Base-by-base conservation (phyloP, 2,113 vertebrate species). In the Thinocorus orbignyianus region DNA sequence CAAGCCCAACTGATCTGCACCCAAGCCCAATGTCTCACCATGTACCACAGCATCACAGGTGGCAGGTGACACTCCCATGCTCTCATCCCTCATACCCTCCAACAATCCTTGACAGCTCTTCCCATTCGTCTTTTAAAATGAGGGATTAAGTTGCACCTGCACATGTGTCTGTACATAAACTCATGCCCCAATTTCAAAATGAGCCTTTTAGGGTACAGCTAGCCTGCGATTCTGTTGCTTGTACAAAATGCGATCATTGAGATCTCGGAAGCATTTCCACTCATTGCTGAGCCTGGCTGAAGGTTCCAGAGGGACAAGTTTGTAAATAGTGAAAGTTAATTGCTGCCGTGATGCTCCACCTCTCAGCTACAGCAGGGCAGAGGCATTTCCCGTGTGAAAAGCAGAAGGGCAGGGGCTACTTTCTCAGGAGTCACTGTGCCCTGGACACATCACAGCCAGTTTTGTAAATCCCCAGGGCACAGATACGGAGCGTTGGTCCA, bases 11-110 rank as follows among this genome's bases (percentile, higher is more conserved):
- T 1, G 2, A 31, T 49, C 60, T 42, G 37, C 10, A 35, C 23
- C 20, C 31, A 86, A 66, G 31, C 17, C 69, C 57, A 13, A 2
- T 3, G 30, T 17, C 61, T 61, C 79, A 42, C 12, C 73, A 5
- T 0, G 0, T 7, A 74, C 23, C 61, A 82, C 55, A 35, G 16
- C 11, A 7, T 15, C 3, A 4, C 41, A 31, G 60, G 26, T 0
- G 4, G 39, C 39, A 66, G n/a, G 41, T 39, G 61, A 66, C 51
- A 23, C 8, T 41, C n/a, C 14, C 0, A 0, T 13, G 30, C 39
- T 16, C 26, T 44, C 18, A 6, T 7, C n/a, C 12, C 44, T 57
- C 77, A 57, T 65, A 23, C 24, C 37, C 65, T 49, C 8, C 0
- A 3, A 7, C 35, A 44, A 12, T 49, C 61, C 49, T 7, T 28